Evolutionary conservation across 2,888 invertebrate species (phyloP), one percentile per base, ranked within the genome.

Genomic region (Dynastes tityus): DNA sequence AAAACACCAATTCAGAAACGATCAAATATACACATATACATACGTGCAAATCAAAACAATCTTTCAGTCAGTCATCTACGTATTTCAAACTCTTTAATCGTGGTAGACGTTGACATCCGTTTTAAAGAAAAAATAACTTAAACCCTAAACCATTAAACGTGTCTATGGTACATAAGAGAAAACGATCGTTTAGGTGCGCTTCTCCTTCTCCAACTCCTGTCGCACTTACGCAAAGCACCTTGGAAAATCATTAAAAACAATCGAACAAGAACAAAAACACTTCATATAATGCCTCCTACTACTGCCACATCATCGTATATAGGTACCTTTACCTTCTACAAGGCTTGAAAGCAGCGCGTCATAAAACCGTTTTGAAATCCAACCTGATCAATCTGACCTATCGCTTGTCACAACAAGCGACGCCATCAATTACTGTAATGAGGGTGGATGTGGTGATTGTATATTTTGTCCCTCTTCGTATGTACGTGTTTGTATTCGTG

Each of bases 351-450:
- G 49, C 45, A 27, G 32, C 32, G 32, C 32, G 32, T 83, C 81
- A 68, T 51, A 83, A 84, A 84, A 83, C 82, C 79, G 55, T 55
- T 55, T 82, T 86, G 88, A 88, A 88, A 88, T 85, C 84, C 87
- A 88, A 88, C 88, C 87, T 84, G 88, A 88, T 88, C 88, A 88
- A 88, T 88, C 86, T 84, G 84, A 85, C 85, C 84, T 85, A 85
- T 85, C 84, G 84, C 84, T 85, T 88, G 88, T 88, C 88, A 88
- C 87, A 88, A 88, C 88, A 88, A 80, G 79, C 83, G 83, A 84
- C 85, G 85, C 85, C 88, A 85, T 88, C 88, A 88, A 88, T 88
- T 88, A 88, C 86, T 83, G 81, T 88, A 88, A 88, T 88, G 88
- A 87, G 87, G 87, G 83, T 82, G 84, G 88, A 87, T 86, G 55